Percentiles rank a stretch among this genome's conserved stretches.
Evolutionary conservation across 1,140 invertebrate genomes (phyloP).

Genomic region (Cyrtorhinus lividipennis): DNA sequence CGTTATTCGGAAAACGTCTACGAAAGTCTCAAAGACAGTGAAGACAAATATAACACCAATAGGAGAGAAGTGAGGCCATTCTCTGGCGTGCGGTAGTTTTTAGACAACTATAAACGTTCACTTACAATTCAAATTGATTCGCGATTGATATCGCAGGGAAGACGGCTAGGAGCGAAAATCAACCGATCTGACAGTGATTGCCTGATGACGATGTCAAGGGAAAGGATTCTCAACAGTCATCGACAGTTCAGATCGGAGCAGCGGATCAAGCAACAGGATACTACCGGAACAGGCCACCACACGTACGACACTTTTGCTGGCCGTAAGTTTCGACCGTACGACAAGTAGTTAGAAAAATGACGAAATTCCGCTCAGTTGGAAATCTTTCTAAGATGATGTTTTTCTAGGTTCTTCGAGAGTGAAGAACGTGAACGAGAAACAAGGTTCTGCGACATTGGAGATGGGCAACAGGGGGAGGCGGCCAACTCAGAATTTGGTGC

Average conservation of each 20-base stretch:
- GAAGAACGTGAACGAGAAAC: neutral
- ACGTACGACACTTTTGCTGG: neutral
- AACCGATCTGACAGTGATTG: slow-evolving; percentile 19
- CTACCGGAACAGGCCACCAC: neutral
- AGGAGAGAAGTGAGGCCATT: no score
- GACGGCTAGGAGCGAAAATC: neutral
- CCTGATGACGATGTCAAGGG: slow-evolving; percentile 2
- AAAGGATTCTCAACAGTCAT: slow-evolving; percentile 8
- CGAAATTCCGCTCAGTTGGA: no score
- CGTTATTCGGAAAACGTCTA: slow-evolving; percentile 18
- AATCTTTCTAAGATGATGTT: no score
- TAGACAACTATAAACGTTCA: no score
- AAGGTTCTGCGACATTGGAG: neutral
- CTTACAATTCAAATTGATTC: no score
- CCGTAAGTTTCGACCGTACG: neutral
- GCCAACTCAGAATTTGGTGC: neutral
- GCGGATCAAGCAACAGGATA: neutral
- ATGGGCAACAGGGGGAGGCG: neutral
- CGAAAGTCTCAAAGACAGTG: slow-evolving; percentile 13
- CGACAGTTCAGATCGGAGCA: slow-evolving; percentile 14
- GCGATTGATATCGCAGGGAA: neutral
- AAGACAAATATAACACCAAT: neutral
- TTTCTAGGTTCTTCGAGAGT: neutral
- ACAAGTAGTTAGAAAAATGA: no score
- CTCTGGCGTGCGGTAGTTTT: neutral